These are phyloP conservation scores for Proteles cristata DNA, from an alignment of 2,113 vertebrate genomes.

Conservation along the genomic window DNA sequence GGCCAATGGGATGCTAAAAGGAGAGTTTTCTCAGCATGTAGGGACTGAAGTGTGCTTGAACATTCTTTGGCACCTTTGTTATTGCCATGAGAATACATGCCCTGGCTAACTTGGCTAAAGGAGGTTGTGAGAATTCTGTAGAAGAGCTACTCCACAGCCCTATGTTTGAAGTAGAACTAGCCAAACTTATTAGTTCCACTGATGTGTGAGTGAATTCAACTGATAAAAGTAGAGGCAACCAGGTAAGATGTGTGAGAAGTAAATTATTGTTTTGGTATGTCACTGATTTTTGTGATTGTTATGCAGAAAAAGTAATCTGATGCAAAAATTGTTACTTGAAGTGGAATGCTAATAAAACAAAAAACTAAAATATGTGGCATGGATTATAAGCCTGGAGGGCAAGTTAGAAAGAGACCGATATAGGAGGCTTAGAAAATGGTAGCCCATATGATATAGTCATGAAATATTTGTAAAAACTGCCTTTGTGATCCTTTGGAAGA, in stretches of 20 bases:
- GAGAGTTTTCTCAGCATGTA: not conserved
- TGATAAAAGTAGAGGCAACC: not conserved
- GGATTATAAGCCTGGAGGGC: not conserved
- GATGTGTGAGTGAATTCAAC: fast-evolving
- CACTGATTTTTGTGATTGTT: not conserved
- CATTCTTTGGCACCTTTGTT: not conserved
- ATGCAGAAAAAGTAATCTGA: not conserved
- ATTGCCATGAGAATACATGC: not conserved
- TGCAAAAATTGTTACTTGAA: not conserved
- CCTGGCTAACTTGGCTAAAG: not conserved
- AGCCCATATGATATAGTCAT: not conserved
- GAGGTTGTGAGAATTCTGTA: not conserved
- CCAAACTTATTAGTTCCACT: not conserved
- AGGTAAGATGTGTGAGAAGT: not conserved
- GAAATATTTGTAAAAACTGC: not conserved
- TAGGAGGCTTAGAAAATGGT: not conserved
- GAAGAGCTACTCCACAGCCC: not conserved
- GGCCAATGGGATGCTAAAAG: not conserved
- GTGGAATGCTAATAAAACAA: not conserved
- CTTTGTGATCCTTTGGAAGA: not conserved
- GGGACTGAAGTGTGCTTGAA: not conserved
- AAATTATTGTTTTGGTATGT: not conserved
- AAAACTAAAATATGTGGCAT: not conserved
- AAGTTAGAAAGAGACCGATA: not conserved
- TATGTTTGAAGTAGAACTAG: not conserved